Evolutionary conservation across 1,140 invertebrate genomes (phyloP), one percentile per base, ranked within the genome.

Genomic region (Nasonia giraulti): DNA sequence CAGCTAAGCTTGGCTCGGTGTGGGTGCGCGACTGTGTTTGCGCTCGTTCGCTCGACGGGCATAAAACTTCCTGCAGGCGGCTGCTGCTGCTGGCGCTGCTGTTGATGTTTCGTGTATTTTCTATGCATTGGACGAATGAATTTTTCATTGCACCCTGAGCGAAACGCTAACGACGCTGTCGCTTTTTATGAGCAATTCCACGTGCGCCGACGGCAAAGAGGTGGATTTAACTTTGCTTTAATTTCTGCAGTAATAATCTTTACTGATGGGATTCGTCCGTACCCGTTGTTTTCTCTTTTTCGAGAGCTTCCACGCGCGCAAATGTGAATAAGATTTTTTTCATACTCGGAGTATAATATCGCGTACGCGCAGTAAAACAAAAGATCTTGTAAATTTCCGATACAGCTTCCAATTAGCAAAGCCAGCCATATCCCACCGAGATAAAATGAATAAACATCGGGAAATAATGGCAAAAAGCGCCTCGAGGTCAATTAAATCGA

Each of bases 51-150:
- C 33, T 37, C 20, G 37, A 37, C 14, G 37, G 55, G 55, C 55
- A 62, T 75, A 75, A 75, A 75, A 75, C 73, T 75, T 75, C 14
- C 31, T 44, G 12, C 33, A 5, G 73, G 20, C 27, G 17, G 69
- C 69, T 33, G 11, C 11, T 31, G 68, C 12, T 31, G 33, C 69
- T 33, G 27, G 2, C 12, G 23, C 12, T 31, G 76, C 73, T 27
- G 55, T 77, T 73, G 81, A 68, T 76, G 55, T 84, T 79, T 68
- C 74, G 66, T 33, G 66, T 84, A 84, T 84, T 77, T 73, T 17
- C 82, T 79, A 84, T 80, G 78, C 83, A 76, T 80, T 84, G 83
- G 50, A 68, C 71, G 37, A 55, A 75, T 80, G 78, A 80, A 80
- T 85, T 85, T 84, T 85, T 85, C 78, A 80, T 75, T 12, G 31